These are phyloP conservation scores for Capreolus pygargus DNA, from an alignment of 2,113 vertebrate genomes.

Conservation along the genomic window DNA sequence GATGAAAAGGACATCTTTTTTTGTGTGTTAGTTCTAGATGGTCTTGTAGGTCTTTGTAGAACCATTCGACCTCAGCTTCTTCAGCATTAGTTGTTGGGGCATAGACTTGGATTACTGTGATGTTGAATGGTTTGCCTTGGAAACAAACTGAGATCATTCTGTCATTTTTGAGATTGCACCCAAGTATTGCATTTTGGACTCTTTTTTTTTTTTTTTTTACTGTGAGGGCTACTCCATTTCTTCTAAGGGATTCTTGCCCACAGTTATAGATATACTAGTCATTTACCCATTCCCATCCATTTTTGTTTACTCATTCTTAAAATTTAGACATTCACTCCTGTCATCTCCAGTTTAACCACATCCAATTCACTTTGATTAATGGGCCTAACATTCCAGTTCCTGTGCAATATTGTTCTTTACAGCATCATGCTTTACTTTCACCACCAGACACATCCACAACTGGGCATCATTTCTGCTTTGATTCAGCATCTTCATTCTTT, in stretches of 20 bases:
- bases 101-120: neutral
- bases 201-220: neutral
- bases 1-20: neutral
- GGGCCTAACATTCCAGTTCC: neutral
- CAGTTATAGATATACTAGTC: neutral
- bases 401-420: neutral
- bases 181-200: neutral
- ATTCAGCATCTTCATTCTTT: neutral
- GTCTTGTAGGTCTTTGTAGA: neutral
- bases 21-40: neutral
- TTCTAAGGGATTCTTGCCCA: neutral
- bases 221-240: neutral
- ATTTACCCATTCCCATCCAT: neutral
- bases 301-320: neutral
- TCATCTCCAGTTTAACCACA: neutral
- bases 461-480: rapidly evolving
- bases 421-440: neutral
- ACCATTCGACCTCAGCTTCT: neutral
- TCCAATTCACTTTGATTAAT: neutral
- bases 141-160: neutral
- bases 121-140: neutral
- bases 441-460: neutral
- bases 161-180: neutral
- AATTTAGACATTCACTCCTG: neutral
- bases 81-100: neutral